These are phyloP conservation scores for Epinephelus awoara DNA, from an alignment of 2,797 vertebrate species.

Conservation along the genomic window DNA sequence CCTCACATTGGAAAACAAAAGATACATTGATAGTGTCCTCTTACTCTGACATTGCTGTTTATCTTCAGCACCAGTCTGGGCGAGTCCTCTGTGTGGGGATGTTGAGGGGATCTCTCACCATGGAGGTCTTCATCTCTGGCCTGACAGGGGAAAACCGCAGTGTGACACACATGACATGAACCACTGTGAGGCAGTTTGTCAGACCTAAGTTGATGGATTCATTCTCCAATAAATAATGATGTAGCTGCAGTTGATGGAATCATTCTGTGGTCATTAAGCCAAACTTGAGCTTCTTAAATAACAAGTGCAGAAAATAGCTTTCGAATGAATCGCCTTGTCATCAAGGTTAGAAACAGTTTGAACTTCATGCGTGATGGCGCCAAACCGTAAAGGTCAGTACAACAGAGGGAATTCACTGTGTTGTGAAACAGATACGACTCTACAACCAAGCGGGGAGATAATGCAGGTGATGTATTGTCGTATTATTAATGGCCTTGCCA, in stretches of 20 bases:
- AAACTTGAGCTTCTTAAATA: constrained; percentile 58
- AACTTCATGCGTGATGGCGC: constrained; percentile 28
- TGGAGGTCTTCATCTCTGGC: constrained; percentile 86
- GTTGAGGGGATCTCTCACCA: constrained; percentile 81
- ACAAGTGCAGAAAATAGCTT: constrained; percentile 58
- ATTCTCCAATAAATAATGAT: constrained; percentile 12
- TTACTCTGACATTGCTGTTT: constrained; percentile 86
- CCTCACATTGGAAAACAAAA: constrained; percentile 49
- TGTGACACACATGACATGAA: constrained; percentile 48
- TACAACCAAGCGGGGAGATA: constrained; percentile 44
- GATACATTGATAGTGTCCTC: constrained; percentile 57
- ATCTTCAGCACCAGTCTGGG: constrained; percentile 84
- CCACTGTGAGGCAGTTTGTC: constrained; percentile 30
- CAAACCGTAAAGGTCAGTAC: constrained; percentile 52
- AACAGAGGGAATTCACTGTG: constrained; percentile 49
- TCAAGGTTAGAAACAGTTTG: constrained; percentile 31
- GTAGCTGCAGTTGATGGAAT: constrained; percentile 33
- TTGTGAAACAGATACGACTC: constrained; percentile 59
- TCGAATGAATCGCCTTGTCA: constrained; percentile 51
- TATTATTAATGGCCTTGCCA: constrained; percentile 69
- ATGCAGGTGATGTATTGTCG: constrained; percentile 69
- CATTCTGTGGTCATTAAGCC: constrained; percentile 45
- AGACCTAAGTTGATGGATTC: constrained; percentile 31
- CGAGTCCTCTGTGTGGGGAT: constrained; percentile 80
- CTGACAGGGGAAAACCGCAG: constrained; percentile 74